These are phyloP conservation scores for Athene cunicularia DNA, from an alignment of 2,113 vertebrate species.

Conservation along the genomic window DNA sequence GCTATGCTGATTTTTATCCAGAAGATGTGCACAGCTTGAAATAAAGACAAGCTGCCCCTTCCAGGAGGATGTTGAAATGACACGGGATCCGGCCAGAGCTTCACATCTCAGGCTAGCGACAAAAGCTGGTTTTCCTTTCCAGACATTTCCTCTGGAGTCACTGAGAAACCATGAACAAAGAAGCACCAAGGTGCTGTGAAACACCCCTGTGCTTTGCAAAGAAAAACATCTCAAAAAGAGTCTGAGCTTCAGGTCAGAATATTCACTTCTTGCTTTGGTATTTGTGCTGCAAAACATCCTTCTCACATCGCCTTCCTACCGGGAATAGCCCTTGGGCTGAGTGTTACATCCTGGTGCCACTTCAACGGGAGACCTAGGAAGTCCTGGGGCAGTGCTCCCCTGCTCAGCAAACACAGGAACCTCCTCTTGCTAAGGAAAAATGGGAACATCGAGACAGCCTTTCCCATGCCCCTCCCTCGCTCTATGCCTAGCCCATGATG, in stretches of 20 bases:
- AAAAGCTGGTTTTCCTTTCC: not conserved
- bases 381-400: not conserved
- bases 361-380: not conserved
- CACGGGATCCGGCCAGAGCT: not conserved
- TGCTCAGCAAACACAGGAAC: not conserved
- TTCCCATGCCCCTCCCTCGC: not conserved
- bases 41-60: not conserved
- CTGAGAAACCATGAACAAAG: not conserved
- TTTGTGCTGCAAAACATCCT: not conserved
- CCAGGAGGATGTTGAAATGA: not conserved
- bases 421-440: not conserved
- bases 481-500: fast-evolving
- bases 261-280: not conserved
- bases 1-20: not conserved
- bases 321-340: not conserved
- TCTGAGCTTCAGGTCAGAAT: not conserved
- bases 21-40: not conserved
- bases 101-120: not conserved
- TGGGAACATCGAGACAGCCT: not conserved
- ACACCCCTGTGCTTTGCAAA: not conserved
- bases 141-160: not conserved
- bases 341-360: not conserved
- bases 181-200: not conserved
- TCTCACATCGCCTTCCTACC: fast-evolving
- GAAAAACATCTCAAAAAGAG: not conserved